Base-by-base conservation (phyloP, 2,888 invertebrate species). In the Noctua pronuba region DNA sequence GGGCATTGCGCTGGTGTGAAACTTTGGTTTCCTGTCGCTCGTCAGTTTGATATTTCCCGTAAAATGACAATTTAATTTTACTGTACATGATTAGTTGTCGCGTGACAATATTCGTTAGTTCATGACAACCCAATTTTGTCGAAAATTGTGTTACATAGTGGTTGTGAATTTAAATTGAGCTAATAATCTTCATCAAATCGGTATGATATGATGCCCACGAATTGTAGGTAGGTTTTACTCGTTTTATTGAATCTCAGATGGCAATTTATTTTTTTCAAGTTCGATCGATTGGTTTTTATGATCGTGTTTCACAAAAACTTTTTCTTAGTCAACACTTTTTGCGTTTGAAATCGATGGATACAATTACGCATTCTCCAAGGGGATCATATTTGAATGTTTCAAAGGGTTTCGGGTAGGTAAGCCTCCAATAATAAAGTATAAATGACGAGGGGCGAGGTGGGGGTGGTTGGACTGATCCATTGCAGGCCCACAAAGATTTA, bases 381-480 rank as follows among this genome's bases (percentile, higher is more conserved):
- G 58, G 28, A 58, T 74, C 62, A 80, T 81, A 77, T 84, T 82
- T 77, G 60, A 79, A 88, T 78, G 66, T 75, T 82, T 77, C 76
- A 91, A 92, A 90, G 90, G 92, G 91, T 91, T 92, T 87, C 83
- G 81, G 87, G 86, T 86, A 81, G 75, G 82, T 92, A 92, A 94
- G 91, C 90, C 90, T 91, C 90, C 91, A 92, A 94, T 94, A 94
- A 93, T 94, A 93, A 92, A 94, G 92, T 92, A 93, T 91, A 93
- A 93, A 92, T 92, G 91, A 93, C 92, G 92, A 90, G 89, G 91
- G 90, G 86, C 85, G 86, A 88, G 90, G 90, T 90, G 83, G 88
- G 87, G 87, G 86, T 83, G 80, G 85, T 84, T 67, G 67, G 75
- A 88, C 89, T 93, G 92, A 93, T 93, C 92, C 92, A 92, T 94